Conservation (phyloP, 2,113 vertebrate genomes). For the Prionailurus viverrinus region DNA sequence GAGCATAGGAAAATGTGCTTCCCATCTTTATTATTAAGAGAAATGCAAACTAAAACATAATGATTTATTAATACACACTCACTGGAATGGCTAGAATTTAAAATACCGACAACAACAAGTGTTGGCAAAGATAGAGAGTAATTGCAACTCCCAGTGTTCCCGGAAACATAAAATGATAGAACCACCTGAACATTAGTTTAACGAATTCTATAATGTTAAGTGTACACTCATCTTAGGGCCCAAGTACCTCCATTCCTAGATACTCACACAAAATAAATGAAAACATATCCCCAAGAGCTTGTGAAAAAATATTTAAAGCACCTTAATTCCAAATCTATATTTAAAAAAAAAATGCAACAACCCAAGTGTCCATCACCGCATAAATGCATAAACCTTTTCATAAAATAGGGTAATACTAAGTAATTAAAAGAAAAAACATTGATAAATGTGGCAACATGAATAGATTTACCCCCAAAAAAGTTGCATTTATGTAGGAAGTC, state of each 20-base stretch:
- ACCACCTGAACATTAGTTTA: neutral
- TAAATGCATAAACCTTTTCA: neutral
- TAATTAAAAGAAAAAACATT: neutral
- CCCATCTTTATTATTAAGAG: neutral
- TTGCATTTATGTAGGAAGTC: neutral
- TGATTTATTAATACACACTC: neutral
- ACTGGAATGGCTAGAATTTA: neutral
- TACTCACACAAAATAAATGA: neutral
- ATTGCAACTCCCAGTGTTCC: neutral
- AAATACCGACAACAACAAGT: neutral
- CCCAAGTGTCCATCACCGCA: neutral
- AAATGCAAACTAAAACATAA: neutral
- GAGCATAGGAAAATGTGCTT: neutral
- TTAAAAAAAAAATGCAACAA: neutral
- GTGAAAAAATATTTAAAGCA: neutral
- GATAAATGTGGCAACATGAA: neutral
- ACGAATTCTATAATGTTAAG: neutral
- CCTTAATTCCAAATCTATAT: neutral
- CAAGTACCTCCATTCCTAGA: neutral
- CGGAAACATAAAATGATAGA: neutral
- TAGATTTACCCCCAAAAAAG: too few relatives aligned
- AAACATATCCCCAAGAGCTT: neutral
- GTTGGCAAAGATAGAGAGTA: neutral
- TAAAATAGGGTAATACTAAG: neutral
- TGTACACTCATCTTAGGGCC: fast-evolving